Evolutionary conservation across 1,140 invertebrate genomes (phyloP), one percentile per base, ranked within the genome.

Genomic region (Drosophila simulans): DNA sequence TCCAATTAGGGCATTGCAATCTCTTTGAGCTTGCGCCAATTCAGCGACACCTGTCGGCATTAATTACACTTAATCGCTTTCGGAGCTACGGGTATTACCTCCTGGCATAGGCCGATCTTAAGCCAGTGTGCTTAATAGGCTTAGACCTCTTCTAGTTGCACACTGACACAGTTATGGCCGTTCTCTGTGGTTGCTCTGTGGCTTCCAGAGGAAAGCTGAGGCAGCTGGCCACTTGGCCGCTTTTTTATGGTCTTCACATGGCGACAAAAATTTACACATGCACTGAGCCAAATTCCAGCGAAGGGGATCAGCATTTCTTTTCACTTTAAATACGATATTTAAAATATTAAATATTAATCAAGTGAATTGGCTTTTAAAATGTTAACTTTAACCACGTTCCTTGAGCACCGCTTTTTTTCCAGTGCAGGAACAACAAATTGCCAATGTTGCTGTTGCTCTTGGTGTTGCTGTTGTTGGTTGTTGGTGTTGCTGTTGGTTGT

Each of bases 51-150:
- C 84, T 83, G 80, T 70, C 83, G 78, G 52, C 79, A 69, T 72
- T 88, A 88, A 88, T 88, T 86, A 74, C 63, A 63, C 58, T 69
- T 77, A 84, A 84, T 84, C 81, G 48, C 17, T 22, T 15, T 22
- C 1, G 22, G 56, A 60, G 48, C 25, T 17, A 34, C n/a, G 48
- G 31, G 73, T 45, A 64, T 62, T 73, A 51, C 46, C 49, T 58
- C 57, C 42, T 45, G 43, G 27, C 59, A 39, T 80, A 53, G 82
- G 68, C 53, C 74, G 85, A 82, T 81, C 81, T 70, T 78, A 86
- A 85, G 82, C 78, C 78, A 58, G 31, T 34, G 72, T 48, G 71
- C 69, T 72, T 72, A 72, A 72, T 72, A 73, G 69, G 69, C 71
- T 74, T 63, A 62, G 69, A 63, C 71, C 40, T 63, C 71, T 73